Evolutionary conservation across 1,140 invertebrate genomes (phyloP), one percentile per base, ranked within the genome.

Genomic region (Euura lappo): DNA sequence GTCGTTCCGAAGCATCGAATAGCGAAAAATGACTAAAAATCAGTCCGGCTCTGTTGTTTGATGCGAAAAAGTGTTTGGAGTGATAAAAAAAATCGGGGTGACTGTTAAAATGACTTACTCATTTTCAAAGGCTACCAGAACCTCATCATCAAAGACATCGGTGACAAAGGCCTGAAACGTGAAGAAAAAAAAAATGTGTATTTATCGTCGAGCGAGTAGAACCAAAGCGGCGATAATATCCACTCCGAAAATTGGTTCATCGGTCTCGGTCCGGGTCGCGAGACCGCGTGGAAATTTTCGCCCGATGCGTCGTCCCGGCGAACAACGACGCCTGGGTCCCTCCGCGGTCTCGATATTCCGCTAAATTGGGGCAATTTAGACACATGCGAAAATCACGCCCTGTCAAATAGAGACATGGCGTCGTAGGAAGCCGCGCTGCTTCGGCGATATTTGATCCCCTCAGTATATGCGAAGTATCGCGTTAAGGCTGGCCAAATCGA

Each of bases 41-140:
- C 28, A 28, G 28, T 28, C 28, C 0, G 28, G 28, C 28, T 28
- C 28, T 28, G 28, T 1, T 28, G 28, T 28, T 28, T 28, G 28
- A 28, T 28, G 28, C 28, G 28, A 28, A 28, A 28, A 28, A 28
- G 28, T 1, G 28, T 28, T 28, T 28, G 28, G 28, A 28, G 28
- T 28, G 28, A 28, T 28, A 28, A 28, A 3, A 68, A 8, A 68
- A n/a, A n/a, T n/a, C n/a, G n/a, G n/a, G n/a, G n/a, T n/a, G n/a
- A n/a, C n/a, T n/a, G n/a, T n/a, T n/a, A n/a, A 42, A 68, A 71
- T 44, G 77, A 94, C 95, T 96, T 92, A 98, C 96, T 97, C 95
- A 92, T 96, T 96, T 91, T 98, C 96, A 90, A 98, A 98, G 80
- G 94, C 92, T 84, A 98, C 94, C 80, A 94, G 91, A 79, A 98